Evolutionary conservation across 2,888 invertebrate species (phyloP), one percentile per base, ranked within the genome.

Genomic region (Stomorhina lunata): DNA sequence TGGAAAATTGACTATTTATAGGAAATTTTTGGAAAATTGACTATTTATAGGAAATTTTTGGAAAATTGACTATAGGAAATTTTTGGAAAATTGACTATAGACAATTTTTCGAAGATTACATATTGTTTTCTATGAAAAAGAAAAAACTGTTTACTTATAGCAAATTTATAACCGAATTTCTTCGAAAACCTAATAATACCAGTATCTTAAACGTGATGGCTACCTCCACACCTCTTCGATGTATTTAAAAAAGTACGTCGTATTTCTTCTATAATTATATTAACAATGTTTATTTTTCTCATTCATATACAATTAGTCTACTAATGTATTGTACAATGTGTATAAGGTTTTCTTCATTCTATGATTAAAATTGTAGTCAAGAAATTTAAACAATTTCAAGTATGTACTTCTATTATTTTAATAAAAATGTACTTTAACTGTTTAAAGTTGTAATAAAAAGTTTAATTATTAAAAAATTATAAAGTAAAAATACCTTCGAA

Each of bases 191-290:
- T n/a, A n/a, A n/a, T n/a, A n/a, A n/a, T n/a, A n/a, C n/a, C n/a
- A 43, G 17, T 43, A 4, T 17, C 17, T 15, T 15, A 43, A 43
- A 43, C 5, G 5, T 7, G 15, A 17, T 43, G 6, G 6, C 15
- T 15, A n/a, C 1, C 15, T 43, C 2, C 32, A 50, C 53, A 37
- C 5, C n/a, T 37, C 2, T 68, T n/a, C n/a, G n/a, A 5, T 43
- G 53, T 55, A 17, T 22, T 50, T 40, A 20, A 66, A 10, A 55
- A 53, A 27, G n/a, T 68, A 68, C 53, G 53, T 25, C 55, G 68
- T 68, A 40, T 27, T 55, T n/a, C 29, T 53, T 55, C 29, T 68
- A 17, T 55, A 55, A 68, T 68, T 25, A 40, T 55, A 53, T 68
- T 68, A 55, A 53, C 50, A 32, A 20, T 50, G 66, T 29, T 55